Conservation (phyloP, 2,797 vertebrate species). For the Centroberyx gerrardi region DNA sequence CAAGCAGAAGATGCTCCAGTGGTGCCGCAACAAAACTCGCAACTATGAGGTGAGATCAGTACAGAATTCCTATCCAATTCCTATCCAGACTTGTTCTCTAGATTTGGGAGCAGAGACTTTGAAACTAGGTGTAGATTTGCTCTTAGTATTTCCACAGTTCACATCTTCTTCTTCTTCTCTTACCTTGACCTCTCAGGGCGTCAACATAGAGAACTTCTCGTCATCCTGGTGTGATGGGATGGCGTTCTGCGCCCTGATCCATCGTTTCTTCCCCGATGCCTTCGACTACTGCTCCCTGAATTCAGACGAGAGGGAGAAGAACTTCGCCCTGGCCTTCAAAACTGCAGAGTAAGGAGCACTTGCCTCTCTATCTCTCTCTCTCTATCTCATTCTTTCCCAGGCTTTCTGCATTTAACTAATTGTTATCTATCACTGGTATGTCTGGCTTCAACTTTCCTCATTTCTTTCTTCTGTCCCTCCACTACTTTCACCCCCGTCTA, state of each 20-base stretch:
- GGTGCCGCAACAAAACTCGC: conserved; percentile 95
- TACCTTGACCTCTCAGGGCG: conserved; percentile 81
- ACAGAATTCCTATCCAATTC: neutral
- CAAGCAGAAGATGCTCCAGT: conserved; percentile 97
- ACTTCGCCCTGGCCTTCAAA: conserved; percentile 95
- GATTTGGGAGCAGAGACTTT: neutral
- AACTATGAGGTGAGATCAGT: conserved; percentile 90
- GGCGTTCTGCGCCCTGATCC: conserved; percentile 97
- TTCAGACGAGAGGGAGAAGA: conserved; percentile 91
- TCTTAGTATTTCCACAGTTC: too few species aligned
- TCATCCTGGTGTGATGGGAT: conserved; percentile 97
- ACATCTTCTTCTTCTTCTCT: neutral
- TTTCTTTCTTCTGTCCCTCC: conserved; percentile 4
- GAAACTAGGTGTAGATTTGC: neutral
- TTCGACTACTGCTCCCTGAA: conserved; percentile 94
- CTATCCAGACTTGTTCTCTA: neutral
- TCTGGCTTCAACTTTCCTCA: neutral
- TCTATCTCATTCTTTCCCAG: neutral
- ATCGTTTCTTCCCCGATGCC: conserved; percentile 96
- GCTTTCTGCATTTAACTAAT: neutral
- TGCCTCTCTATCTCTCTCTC: too few species aligned
- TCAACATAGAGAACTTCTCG: conserved; percentile 98
- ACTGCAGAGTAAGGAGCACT: conserved; percentile 91
- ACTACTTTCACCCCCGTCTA: neutral
- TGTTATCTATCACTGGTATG: neutral